Conservation (phyloP, 2,797 vertebrate species). For the Tinamus major region DNA sequence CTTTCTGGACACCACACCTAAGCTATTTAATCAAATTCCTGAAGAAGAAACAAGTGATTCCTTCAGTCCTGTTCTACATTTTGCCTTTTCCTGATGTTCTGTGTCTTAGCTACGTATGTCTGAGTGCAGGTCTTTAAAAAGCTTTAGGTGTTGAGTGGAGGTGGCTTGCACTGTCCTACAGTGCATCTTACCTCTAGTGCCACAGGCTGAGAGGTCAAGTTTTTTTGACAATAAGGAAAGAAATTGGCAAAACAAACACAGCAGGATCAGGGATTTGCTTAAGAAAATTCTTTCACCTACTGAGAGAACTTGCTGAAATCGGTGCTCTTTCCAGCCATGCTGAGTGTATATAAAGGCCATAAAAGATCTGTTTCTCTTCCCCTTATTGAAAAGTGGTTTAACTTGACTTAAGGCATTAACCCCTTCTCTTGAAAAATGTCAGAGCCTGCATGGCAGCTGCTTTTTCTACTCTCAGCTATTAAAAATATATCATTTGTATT, state of each 20-base stretch:
- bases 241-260: neutral
- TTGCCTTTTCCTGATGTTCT: neutral
- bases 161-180: neutral
- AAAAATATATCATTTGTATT: conserved; percentile 64
- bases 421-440: neutral
- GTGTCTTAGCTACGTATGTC: neutral
- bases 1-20: neutral
- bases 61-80: neutral
- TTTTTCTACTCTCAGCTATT: conserved; percentile 37
- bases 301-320: neutral
- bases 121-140: neutral
- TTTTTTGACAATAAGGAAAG: neutral
- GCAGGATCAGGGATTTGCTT: neutral
- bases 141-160: neutral
- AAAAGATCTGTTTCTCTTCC: neutral
- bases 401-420: conserved; percentile 8
- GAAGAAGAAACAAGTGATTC: neutral
- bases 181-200: neutral
- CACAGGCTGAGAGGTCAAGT: neutral
- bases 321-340: neutral
- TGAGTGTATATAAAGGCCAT: neutral
- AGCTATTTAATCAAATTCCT: neutral
- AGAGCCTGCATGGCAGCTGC: neutral
- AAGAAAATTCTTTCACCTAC: neutral
- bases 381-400: neutral